These are phyloP conservation scores for Lytechinus variegatus DNA, from an alignment of 35 echinoderm and acorn worm species.

Conservation along the genomic window DNA sequence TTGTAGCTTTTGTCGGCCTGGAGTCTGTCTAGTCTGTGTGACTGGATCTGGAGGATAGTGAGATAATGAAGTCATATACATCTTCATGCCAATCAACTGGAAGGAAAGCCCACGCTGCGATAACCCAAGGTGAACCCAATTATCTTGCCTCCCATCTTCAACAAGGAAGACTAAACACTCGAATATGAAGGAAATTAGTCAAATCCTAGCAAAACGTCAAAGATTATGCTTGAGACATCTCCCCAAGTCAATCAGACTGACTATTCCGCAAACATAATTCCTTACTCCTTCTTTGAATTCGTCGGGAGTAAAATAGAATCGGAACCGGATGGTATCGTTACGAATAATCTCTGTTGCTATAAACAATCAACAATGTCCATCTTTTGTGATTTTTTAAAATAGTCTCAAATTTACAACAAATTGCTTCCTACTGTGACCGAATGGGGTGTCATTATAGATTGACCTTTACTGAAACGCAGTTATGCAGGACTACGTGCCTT, in stretches of 20 bases:
- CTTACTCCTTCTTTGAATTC: not conserved
- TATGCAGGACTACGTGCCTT: not conserved
- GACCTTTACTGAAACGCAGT: not conserved
- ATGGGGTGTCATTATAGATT: not conserved
- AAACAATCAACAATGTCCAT: not conserved
- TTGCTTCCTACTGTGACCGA: not conserved
- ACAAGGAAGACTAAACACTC: not conserved
- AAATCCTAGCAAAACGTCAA: not conserved
- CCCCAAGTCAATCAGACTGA: not conserved
- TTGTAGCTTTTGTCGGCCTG: no score
- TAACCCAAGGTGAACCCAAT: not conserved
- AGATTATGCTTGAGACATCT: not conserved
- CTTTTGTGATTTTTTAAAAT: conserved; percentile 26
- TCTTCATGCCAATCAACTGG: not conserved
- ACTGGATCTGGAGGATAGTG: not conserved
- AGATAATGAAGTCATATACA: not conserved
- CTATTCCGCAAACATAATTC: not conserved
- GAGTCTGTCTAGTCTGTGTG: no score
- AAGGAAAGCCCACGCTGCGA: not conserved
- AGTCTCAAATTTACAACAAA: conserved; percentile 15
- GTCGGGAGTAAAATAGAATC: not conserved
- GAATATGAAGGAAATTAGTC: not conserved
- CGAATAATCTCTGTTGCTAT: not conserved
- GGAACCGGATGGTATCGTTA: conserved; percentile 1
- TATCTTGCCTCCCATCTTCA: not conserved